Conservation (phyloP, 2,888 invertebrate species). For the Matsumyia berberina region DNA sequence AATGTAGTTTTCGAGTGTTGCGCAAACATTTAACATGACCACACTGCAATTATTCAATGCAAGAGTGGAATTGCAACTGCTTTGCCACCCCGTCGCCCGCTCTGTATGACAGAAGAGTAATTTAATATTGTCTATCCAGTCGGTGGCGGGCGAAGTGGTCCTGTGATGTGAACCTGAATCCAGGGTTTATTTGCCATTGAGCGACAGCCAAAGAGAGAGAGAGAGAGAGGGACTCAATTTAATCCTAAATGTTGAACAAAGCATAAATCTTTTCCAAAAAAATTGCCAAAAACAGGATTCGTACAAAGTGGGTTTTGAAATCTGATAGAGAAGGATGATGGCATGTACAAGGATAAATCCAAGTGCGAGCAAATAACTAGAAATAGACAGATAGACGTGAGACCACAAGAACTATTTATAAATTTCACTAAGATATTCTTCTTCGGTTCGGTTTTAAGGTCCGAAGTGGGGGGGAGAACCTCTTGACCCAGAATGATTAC, state of each 20-base stretch:
- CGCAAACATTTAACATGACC: constrained; percentile 76
- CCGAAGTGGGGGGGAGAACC: not conserved
- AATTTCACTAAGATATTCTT: not conserved
- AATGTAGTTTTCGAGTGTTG: constrained; percentile 74
- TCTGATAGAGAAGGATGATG: constrained; percentile 62
- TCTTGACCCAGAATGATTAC: not conserved
- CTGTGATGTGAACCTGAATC: not conserved
- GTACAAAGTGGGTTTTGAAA: constrained; percentile 59
- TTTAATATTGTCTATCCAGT: constrained; percentile 70
- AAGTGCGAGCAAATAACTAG: constrained; percentile 22
- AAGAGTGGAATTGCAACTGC: constrained; percentile 53
- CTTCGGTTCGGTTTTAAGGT: not conserved
- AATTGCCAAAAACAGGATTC: constrained; percentile 5
- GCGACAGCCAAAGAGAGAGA: not conserved
- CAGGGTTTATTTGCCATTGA: not conserved
- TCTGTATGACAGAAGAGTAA: constrained; percentile 62
- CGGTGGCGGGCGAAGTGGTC: not conserved
- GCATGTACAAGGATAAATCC: constrained; percentile 19
- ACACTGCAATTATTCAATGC: constrained; percentile 74
- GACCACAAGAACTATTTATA: constrained; percentile 22
- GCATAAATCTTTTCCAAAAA: constrained; percentile 53
- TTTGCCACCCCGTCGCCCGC: not conserved
- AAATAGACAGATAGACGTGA: constrained; percentile 7
- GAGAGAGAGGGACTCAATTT: constrained; percentile 53
- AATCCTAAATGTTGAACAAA: constrained; percentile 57